Evolutionary conservation across 2,797 vertebrate genomes (phyloP).

Genomic region (Pteropus rufus): DNA sequence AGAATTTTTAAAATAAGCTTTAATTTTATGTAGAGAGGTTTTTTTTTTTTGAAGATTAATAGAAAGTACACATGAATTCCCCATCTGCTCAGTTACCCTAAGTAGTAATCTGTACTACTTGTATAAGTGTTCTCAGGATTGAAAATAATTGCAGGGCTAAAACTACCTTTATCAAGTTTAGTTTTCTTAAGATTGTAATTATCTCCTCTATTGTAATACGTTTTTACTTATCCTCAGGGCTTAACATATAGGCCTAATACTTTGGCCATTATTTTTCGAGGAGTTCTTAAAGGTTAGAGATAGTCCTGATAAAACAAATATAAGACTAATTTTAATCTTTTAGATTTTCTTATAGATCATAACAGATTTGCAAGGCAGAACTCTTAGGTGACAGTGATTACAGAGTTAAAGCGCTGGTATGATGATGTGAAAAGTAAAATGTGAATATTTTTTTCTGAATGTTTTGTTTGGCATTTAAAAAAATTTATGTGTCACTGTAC

Average conservation of each 20-base stretch:
- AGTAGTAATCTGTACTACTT: not conserved
- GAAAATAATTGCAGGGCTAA: conserved; percentile 18
- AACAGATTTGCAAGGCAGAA: not conserved
- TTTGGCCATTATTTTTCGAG: not conserved
- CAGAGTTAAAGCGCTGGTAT: not conserved
- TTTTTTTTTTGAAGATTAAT: not conserved
- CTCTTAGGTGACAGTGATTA: not conserved
- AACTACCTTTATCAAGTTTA: not conserved
- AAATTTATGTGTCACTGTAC: not conserved
- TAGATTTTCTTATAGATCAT: not conserved
- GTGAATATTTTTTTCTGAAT: not conserved
- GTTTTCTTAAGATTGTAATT: conserved; percentile 17
- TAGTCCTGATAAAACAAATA: not conserved
- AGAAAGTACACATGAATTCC: not conserved
- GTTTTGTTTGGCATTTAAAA: conserved; percentile 5
- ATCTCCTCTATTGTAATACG: not conserved
- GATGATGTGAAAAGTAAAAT: conserved; percentile 4
- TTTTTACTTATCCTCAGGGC: not conserved
- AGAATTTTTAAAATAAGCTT: conserved; percentile 9
- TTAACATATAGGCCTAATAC: not conserved
- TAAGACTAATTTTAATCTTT: not conserved
- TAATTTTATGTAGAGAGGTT: not conserved
- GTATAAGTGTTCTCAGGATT: not conserved
- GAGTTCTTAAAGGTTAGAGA: not conserved
- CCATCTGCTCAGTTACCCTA: not conserved